These are phyloP conservation scores for Orthonychiurus folsomi DNA, from an alignment of 2,888 invertebrate species.

Conservation along the genomic window DNA sequence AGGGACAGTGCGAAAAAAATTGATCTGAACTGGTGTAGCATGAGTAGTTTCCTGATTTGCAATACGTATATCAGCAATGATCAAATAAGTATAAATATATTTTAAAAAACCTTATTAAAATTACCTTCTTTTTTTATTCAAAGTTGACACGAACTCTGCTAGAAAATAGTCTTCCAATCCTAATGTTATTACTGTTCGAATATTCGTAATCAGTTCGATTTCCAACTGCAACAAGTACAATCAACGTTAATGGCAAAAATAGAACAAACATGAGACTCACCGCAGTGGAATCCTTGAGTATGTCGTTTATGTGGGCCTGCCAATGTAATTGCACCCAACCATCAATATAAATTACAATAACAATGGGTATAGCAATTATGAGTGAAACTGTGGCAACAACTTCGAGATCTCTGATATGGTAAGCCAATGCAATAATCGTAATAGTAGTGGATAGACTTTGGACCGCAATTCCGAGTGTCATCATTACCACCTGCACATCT, in stretches of 20 bases:
- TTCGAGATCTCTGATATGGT: not conserved
- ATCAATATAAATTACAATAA: slow-evolving; percentile 4
- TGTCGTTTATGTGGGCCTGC: not conserved
- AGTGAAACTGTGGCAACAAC: not conserved
- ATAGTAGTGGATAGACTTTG: not conserved
- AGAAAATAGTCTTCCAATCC: slow-evolving; percentile 11
- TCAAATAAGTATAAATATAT: no score
- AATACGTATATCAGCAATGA: no score
- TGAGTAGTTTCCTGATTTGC: no score
- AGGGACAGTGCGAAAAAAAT: no score
- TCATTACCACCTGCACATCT: not conserved
- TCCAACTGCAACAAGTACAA: not conserved
- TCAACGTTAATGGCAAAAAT: slow-evolving; percentile 1
- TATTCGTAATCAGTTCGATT: slow-evolving; percentile 21
- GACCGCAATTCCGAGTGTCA: not conserved
- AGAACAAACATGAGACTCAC: not conserved
- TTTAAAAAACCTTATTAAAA: no score
- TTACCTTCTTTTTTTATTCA: not conserved
- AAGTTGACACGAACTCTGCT: not conserved
- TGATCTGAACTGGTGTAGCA: no score
- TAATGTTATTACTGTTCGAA: slow-evolving; percentile 21
- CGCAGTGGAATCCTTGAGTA: not conserved
- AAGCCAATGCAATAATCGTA: not conserved
- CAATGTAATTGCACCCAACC: not conserved
- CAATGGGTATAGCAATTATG: not conserved